These are phyloP conservation scores for Maniola hyperantus DNA, from an alignment of 2,888 invertebrate genomes.

Conservation along the genomic window DNA sequence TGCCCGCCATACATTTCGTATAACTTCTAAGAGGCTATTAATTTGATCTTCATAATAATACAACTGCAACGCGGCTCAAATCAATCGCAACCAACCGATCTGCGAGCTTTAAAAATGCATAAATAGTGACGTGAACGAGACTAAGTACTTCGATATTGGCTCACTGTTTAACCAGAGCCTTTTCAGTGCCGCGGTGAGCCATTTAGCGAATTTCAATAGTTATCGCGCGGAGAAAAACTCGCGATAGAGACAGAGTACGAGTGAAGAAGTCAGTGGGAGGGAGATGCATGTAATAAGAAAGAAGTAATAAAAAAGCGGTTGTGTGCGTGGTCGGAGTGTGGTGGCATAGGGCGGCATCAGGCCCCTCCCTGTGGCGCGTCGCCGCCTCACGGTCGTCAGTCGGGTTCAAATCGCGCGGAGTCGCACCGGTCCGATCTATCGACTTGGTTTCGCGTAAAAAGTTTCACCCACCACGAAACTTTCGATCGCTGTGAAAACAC, in stretches of 20 bases:
- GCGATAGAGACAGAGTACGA: constrained; percentile 64
- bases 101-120: constrained; percentile 58
- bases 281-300: constrained; percentile 76
- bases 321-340: constrained; percentile 80
- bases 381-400: constrained; percentile 72
- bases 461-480: constrained; percentile 73
- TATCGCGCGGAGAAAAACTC: constrained; percentile 81
- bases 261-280: constrained; percentile 59
- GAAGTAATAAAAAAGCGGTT: constrained; percentile 81
- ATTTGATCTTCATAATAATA: constrained; percentile 59
- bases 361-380: constrained; percentile 78
- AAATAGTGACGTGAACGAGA: constrained; percentile 70
- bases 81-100: constrained; percentile 48
- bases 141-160: constrained; percentile 79
- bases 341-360: constrained; percentile 79
- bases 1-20: constrained; percentile 25
- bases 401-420: constrained; percentile 72
- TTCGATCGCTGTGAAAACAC: constrained; percentile 56
- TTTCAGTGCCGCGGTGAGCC: constrained; percentile 80
- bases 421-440: constrained; percentile 69
- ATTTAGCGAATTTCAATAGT: constrained; percentile 83
- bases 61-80: constrained; percentile 55
- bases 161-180: constrained; percentile 80
- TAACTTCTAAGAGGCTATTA: constrained; percentile 52
- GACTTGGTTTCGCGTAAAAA: constrained; percentile 71